These are phyloP conservation scores for Cataglyphis hispanica DNA, from an alignment of 1,140 invertebrate genomes.

Conservation along the genomic window DNA sequence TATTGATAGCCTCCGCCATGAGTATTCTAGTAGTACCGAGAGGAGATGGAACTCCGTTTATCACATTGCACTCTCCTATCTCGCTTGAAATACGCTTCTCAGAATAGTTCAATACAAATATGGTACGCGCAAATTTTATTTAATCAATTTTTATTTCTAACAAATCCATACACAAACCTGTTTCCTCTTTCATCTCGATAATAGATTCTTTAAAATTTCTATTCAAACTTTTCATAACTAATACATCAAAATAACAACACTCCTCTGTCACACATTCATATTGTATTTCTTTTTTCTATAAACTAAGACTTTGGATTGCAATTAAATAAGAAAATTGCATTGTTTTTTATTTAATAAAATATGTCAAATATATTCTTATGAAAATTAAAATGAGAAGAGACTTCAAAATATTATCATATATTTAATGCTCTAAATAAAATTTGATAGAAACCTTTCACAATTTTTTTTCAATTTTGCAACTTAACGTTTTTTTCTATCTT, in stretches of 20 bases:
- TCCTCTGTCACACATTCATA: neutral
- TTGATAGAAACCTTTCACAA: neutral
- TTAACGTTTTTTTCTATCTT: neutral
- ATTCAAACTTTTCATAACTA: neutral
- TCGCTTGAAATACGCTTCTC: slow-evolving; percentile 53
- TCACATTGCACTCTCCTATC: slow-evolving; percentile 46
- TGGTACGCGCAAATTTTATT: slow-evolving; percentile 42
- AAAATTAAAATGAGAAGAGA: neutral
- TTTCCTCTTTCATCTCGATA: neutral
- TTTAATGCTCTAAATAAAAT: neutral
- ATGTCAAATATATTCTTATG: neutral
- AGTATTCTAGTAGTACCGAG: slow-evolving; percentile 67
- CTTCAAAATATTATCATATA: neutral
- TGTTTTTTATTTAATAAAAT: neutral
- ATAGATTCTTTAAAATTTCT: neutral
- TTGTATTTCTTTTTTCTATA: neutral
- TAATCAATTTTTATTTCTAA: slow-evolving; percentile 32
- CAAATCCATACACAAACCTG: neutral
- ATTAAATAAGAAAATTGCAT: neutral
- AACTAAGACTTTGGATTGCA: neutral
- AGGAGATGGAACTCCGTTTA: slow-evolving; percentile 67
- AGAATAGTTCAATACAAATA: slow-evolving; percentile 63
- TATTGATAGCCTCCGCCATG: slow-evolving; percentile 72
- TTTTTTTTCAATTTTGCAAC: neutral
- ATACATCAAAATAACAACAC: slow-evolving; percentile 11